These are phyloP conservation scores for Hapalemur alaotrensis DNA, from an alignment of 2,797 vertebrate genomes.

Conservation along the genomic window DNA sequence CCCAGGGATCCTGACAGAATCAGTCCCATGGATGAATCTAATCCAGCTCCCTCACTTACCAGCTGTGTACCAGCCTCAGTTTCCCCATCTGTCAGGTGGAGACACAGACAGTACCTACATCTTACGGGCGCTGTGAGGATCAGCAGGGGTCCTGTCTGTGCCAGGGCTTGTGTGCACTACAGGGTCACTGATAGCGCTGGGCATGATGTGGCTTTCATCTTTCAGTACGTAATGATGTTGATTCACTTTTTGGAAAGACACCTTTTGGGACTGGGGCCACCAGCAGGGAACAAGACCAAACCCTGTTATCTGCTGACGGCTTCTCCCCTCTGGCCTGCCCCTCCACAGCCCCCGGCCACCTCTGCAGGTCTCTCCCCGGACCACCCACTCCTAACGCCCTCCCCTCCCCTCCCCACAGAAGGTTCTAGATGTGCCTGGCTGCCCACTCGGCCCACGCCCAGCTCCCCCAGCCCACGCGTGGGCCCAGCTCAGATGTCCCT, in stretches of 20 bases:
- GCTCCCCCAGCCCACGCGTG: background rate
- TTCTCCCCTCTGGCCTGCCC: background rate
- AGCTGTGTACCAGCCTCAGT: background rate
- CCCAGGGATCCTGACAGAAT: background rate
- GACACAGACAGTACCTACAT: background rate
- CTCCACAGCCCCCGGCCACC: too few species aligned
- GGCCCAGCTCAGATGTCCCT: background rate
- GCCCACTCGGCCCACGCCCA: accelerated
- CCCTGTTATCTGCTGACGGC: accelerated
- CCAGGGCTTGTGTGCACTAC: accelerated
- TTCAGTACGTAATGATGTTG: accelerated
- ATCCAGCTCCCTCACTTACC: accelerated
- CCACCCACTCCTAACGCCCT: too few species aligned
- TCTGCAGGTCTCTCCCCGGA: background rate
- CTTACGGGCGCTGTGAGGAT: accelerated
- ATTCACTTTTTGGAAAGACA: background rate
- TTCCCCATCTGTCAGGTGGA: background rate
- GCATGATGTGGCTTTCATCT: accelerated
- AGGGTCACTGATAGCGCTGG: accelerated
- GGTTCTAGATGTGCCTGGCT: accelerated
- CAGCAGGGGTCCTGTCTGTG: accelerated
- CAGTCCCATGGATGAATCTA: accelerated
- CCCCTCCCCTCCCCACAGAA: background rate
- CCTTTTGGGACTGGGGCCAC: background rate
- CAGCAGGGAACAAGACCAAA: accelerated